These are phyloP conservation scores for Pristionchus exspectatus DNA, from an alignment of 2,888 invertebrate genomes.

Conservation along the genomic window DNA sequence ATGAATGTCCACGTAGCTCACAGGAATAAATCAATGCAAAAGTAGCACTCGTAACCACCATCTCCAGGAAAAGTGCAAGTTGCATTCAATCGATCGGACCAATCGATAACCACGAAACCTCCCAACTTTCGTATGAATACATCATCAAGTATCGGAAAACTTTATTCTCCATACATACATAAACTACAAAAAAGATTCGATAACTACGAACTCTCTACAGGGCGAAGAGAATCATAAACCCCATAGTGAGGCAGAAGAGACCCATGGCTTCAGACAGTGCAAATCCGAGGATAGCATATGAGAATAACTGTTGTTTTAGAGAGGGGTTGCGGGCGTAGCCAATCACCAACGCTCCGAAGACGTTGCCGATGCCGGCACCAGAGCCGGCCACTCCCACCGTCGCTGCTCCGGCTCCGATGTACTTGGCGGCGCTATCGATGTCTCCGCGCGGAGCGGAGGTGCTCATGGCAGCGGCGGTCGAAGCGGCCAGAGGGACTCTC, in stretches of 20 bases:
- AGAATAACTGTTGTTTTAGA: slow-evolving; percentile 96
- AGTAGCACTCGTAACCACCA: too few relatives aligned
- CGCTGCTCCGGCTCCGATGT: slow-evolving; percentile 99
- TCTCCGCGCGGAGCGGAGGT: slow-evolving; percentile 85
- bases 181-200: too few relatives aligned
- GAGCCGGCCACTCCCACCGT: slow-evolving; percentile 99
- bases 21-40: too few relatives aligned
- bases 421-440: slow-evolving; percentile 99
- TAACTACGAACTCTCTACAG: slow-evolving; percentile 84
- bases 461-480: slow-evolving; percentile 73
- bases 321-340: slow-evolving; percentile 97
- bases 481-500: slow-evolving; percentile 67
- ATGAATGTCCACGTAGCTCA: too few relatives aligned
- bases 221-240: slow-evolving; percentile 96
- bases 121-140: too few relatives aligned
- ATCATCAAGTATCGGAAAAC: too few relatives aligned
- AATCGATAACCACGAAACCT: too few relatives aligned
- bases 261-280: slow-evolving; percentile 98
- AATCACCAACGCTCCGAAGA: slow-evolving; percentile 96
- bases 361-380: slow-evolving; percentile 91
- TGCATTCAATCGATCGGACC: too few relatives aligned
- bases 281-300: slow-evolving; percentile 96
- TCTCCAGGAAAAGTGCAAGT: too few relatives aligned
- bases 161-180: too few relatives aligned
- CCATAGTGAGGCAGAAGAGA: slow-evolving; percentile 99